Base-by-base conservation (phyloP, 1,140 invertebrate species). In the Drosophila navojoa region DNA sequence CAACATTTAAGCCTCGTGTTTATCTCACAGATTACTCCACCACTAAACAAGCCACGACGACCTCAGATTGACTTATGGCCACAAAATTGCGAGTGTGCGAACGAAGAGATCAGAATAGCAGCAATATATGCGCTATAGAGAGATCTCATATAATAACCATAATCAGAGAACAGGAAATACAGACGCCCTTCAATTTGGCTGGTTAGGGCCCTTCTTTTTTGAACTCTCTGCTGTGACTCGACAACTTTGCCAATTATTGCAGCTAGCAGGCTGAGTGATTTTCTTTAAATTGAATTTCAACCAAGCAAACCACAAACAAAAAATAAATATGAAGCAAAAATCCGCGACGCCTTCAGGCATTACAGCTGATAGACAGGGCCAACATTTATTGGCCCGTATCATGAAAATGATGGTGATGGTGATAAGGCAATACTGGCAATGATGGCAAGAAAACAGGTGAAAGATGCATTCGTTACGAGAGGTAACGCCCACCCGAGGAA, bases 121-220 rank as follows among this genome's bases (percentile, higher is more conserved):
- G n/a, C 5, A 5, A 15, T 44, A 15, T 44, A 22, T 22, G 19
- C 19, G 42, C 4, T 15, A n/a, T 1, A 15, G 4, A 5, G 27
- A 42, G 54, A 27, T n/a, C 45, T 15, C 25, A 44, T 59, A 57
- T 72, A 86, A 80, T 81, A 45, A 75, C 49, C 64, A 62, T 55
- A 61, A 71, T 70, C 55, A 64, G 52, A 50, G 38, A 72, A 73
- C 69, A 79, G 76, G 69, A 77, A 87, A 87, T 68, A 76, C 79
- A 86, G 87, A 87, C 84, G 79, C 82, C 79, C 82, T 87, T 81
- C 82, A 77, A 87, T 87, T 86, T 74, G n/a, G 44, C 55, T 68
- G 69, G 25, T 66, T 71, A 72, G 35, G 19, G 19, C 19, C 19
- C 19, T 1, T 22, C 19, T 22, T n/a, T n/a, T n/a, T n/a, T n/a